Evolutionary conservation across 2,113 vertebrate species (phyloP), one percentile per base, ranked within the genome.

Genomic region (Syngnathus scovelli): DNA sequence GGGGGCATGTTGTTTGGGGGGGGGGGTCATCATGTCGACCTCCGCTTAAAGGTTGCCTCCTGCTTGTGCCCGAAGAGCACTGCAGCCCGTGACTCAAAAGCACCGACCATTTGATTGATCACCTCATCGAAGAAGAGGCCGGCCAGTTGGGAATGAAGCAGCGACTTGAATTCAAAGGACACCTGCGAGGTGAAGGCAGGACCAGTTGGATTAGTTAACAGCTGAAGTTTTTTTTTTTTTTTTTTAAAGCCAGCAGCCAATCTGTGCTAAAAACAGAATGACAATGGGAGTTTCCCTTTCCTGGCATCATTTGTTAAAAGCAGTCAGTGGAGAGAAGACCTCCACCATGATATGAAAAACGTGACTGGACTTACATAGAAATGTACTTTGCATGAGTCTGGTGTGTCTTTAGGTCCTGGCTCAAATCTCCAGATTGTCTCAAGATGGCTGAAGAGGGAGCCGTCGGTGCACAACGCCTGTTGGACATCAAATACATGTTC

Each of bases 101-200:
- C 91, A 3, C 66, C 41, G 67, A 93, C 88, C 92, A 92, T 93
- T 78, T 92, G 79, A 78, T 93, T 93, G 12, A 91, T 88, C 66
- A 92, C 92, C 61, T 93, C 85, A 4, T 93, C 78, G 1, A 93
- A 92, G 77, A 93, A 93, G 7, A 92, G 5, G 1, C 70, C 68
- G 21, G 89, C 91, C 11, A 93, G 70, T 11, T 90, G 91, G 71
- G 91, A 90, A 83, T 93, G 92, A 43, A 93, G 80, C 9, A 89
- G 62, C 7, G 91, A 93, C 62, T 80, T 92, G 82, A 93, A 93
- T 82, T 93, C 92, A 82, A 93, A 93, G 0, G 90, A 90, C 44
- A 93, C 91, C 92, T 93, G 33, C 1, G 80, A 49, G 6, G 7
- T 21, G 36, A 63, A 63, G 41, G 27, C 5, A 58, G 55, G 41